Evolutionary conservation across 2,113 vertebrate genomes (phyloP), one percentile per base, ranked within the genome.

Genomic region (Corapipo altera): DNA sequence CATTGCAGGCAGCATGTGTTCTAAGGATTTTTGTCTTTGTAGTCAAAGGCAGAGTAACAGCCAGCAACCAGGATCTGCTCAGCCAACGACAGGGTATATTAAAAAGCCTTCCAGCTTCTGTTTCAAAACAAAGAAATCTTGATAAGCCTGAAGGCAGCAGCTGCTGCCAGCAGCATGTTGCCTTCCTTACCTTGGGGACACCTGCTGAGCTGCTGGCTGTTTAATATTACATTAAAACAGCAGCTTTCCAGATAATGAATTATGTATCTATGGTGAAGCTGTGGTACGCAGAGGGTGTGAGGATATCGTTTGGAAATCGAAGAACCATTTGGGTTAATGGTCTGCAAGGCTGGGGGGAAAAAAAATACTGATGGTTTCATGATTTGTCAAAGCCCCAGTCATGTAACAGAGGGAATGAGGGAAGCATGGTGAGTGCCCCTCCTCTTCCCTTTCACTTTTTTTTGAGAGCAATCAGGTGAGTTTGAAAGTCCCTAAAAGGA

Each of bases 121-220:
- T 91, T 92, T 91, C 59, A 90, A 93, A 96, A 96, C 92, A 95
- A 95, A 96, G 90, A 85, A 90, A 91, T 86, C 61, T 61, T 52
- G 65, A 95, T 94, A 92, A 95, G 85, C 65, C 73, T 54, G 52
- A 91, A 92, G 80, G 28, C 52, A 67, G 90, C 82, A 86, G 90
- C 92, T 91, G 93, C 82, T 94, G 91, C 65, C 89, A 91, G 54
- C 73, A 85, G 44, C 48, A 79, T n/a, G 32, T 88, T 58, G 78
- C 73, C 49, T 65, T 72, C 76, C 76, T 71, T 84, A 95, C 95
- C 88, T 94, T 84, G 52, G 85, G 85, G 88, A 96, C 83, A 96
- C 95, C 96, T 93, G 95, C 96, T 92, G 93, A 94, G 83, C 44
- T 86, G 76, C 83, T 85, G 93, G 44, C 83, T 97, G 52, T 85